Evolutionary conservation across 2,888 invertebrate species (phyloP).

Genomic region (Fissipunctia ypsillon): DNA sequence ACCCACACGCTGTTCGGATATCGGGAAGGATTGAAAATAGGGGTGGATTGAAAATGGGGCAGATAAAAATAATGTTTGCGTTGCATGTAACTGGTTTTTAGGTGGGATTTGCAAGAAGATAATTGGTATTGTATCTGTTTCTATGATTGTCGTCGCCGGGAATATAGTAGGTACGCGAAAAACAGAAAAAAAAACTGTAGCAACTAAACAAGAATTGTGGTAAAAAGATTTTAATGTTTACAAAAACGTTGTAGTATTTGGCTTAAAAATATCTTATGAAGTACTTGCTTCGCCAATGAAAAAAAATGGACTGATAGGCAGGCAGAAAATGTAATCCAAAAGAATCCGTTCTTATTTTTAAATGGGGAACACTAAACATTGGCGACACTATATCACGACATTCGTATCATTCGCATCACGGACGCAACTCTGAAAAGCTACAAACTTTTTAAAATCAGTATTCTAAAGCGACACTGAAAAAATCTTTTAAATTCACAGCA

Average conservation of each 20-base stretch:
- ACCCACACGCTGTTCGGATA: conserved; percentile 42
- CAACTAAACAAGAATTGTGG: not conserved
- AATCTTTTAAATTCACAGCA: conserved; percentile 14
- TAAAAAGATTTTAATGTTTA: not conserved
- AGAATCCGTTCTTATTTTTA: fast-evolving
- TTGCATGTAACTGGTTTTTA: conserved; percentile 24
- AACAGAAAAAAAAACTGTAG: not conserved
- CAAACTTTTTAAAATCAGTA: conserved; percentile 37
- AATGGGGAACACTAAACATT: too few relatives aligned
- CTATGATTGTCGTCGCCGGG: not conserved
- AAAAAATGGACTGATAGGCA: not conserved
- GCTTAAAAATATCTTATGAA: not conserved
- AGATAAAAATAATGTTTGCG: conserved; percentile 48
- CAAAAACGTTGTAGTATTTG: too few relatives aligned
- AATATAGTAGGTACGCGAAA: not conserved
- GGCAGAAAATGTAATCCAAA: not conserved
- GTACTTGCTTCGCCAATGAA: not conserved
- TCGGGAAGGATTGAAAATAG: conserved; percentile 40
- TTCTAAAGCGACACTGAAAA: conserved; percentile 16
- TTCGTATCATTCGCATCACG: not conserved
- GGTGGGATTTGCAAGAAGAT: conserved; percentile 4
- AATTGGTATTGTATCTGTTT: conserved; percentile 18
- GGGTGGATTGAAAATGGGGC: conserved; percentile 37
- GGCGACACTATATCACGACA: not conserved
- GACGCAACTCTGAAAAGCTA: conserved; percentile 1